Base-by-base conservation (phyloP, 2,113 vertebrate species). In the human (Homo sapiens) region DNA sequence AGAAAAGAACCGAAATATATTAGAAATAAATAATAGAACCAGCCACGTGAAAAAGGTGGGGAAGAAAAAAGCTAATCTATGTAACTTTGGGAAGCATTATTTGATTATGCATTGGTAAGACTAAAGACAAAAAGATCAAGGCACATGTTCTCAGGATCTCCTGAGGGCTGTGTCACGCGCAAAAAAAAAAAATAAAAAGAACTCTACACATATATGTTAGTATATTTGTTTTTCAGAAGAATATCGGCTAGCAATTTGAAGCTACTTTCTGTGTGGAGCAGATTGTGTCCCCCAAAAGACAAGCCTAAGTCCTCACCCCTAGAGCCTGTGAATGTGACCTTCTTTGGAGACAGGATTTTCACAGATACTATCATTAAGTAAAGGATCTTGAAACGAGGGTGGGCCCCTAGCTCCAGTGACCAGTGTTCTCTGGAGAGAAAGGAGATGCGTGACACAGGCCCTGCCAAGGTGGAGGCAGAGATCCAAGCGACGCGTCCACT, bases 401-500 rank as follows among this genome's bases (percentile, higher is more conserved):
- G 38, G 61, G 17, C 40, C 64, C 40, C 45, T 72, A 40, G n/a
- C 48, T 22, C 52, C 40, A 94, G 40, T 59, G 17, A 22, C 38
- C 22, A 50, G 35, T 48, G 76, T 89, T 50, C 76, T 88, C 68
- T 14, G 11, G 18, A 40, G 73, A 68, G 32, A 59, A 70, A 30
- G 40, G n/a, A 59, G 7, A 30, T 43, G 40, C 4, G 43, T 45
- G 61, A 45, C 48, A 10, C 61, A 72, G 75, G 30, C 61, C 61
- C 45, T 3, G 43, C 35, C 40, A 32, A 48, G 22, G 11, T 45
- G 40, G 72, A 68, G 70, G 35, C 32, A 32, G 25, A 27, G 73
- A 12, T 1, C 11, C 13, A 57, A 66, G 64, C 10, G 4, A 32
- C 0, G 10, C 22, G 20, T 30, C 20, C 27, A 35, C 0, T 14